These are phyloP conservation scores for Cacoxenus indagator DNA, from an alignment of 2,888 invertebrate genomes.

Conservation along the genomic window DNA sequence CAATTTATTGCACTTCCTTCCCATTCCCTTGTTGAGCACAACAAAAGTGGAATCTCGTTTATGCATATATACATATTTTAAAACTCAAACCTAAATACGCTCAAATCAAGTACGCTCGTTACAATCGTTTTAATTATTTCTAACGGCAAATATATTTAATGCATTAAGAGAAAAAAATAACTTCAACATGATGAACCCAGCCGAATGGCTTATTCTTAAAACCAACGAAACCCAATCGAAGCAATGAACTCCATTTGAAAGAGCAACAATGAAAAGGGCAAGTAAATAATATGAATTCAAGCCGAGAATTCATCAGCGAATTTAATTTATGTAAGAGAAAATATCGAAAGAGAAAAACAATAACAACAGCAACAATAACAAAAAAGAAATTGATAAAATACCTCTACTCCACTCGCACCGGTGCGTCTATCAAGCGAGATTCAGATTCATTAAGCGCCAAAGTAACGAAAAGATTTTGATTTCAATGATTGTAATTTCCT, in stretches of 20 bases:
- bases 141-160: slow-evolving; percentile 15
- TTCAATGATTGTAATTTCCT: slow-evolving; percentile 63
- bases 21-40: too few species aligned
- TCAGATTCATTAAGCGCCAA: slow-evolving; percentile 62
- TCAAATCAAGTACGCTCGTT: neutral
- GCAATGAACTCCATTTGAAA: neutral
- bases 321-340: slow-evolving; percentile 55
- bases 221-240: neutral
- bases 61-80: too few species aligned
- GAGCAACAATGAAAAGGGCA: neutral
- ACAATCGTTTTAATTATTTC: slow-evolving; percentile 1
- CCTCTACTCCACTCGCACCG: slow-evolving; percentile 19
- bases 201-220: too few species aligned
- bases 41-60: too few species aligned
- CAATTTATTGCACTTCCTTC: too few species aligned
- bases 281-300: slow-evolving; percentile 16
- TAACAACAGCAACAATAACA: too few species aligned
- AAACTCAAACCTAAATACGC: neutral
- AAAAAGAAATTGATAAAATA: slow-evolving; percentile 16
- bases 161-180: neutral
- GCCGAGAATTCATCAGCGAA: slow-evolving; percentile 59
- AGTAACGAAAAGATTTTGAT: slow-evolving; percentile 63
- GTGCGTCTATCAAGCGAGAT: too few species aligned
- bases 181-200: neutral
- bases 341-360: neutral